Percentiles rank a stretch among this genome's conserved stretches.
Evolutionary conservation across 2,797 vertebrate species (phyloP).

Genomic region (Hapalemur alaotrensis): DNA sequence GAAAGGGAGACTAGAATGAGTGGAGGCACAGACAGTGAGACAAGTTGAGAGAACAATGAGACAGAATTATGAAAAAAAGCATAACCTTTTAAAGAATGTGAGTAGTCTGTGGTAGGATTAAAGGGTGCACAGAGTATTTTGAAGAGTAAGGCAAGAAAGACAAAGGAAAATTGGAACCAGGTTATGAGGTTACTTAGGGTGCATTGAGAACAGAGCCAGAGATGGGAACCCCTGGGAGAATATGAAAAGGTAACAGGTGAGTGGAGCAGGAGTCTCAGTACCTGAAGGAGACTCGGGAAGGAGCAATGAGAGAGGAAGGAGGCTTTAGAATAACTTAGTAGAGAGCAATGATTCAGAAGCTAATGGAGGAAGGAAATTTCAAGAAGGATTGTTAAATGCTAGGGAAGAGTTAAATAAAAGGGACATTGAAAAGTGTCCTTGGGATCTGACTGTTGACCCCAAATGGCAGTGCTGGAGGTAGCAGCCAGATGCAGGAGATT

Average conservation of each 20-base stretch:
- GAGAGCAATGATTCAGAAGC: background rate
- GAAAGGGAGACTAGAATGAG: background rate
- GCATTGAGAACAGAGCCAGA: background rate
- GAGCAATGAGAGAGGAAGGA: background rate
- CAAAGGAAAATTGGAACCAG: background rate
- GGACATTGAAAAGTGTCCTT: background rate
- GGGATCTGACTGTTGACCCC: background rate
- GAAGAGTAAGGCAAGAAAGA: constrained; percentile 24
- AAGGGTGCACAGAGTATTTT: background rate
- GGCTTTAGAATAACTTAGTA: background rate
- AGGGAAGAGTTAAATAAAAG: background rate
- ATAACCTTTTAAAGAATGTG: background rate
- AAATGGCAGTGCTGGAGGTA: background rate
- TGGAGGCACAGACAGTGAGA: background rate
- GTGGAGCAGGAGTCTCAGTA: background rate
- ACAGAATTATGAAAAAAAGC: background rate
- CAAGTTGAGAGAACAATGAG: background rate
- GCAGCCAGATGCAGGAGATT: background rate
- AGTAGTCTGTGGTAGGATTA: background rate
- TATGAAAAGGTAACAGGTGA: background rate
- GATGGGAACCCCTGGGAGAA: background rate
- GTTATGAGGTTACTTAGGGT: background rate
- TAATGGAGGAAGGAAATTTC: background rate
- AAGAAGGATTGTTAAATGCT: background rate
- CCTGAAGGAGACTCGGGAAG: background rate